A percentile compares a stretch with the other conserved stretches of the same genome.
Evolutionary conservation across 35 echinoderm and acorn worm species (phyloP).

Genomic region (Apostichopus parvimensis): DNA sequence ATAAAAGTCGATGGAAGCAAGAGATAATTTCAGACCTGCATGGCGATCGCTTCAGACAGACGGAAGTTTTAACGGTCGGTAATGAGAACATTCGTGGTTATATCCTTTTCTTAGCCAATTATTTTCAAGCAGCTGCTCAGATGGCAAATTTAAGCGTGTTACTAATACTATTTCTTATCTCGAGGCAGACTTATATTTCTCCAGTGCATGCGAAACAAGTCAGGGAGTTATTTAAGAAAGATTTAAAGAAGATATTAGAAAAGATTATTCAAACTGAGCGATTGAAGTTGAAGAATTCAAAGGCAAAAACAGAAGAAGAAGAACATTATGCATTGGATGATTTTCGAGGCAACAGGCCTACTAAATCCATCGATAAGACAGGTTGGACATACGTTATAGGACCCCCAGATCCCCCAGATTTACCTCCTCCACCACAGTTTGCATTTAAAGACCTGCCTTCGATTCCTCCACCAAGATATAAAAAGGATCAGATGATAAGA

Average conservation of each 20-base stretch:
- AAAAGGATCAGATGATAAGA: neutral
- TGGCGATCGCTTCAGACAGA: too few species aligned
- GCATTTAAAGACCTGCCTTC: neutral
- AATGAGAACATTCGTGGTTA: too few species aligned
- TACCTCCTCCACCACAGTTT: neutral
- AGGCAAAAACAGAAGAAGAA: neutral
- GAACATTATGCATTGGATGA: neutral
- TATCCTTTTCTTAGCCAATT: too few species aligned
- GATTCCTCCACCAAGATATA: neutral
- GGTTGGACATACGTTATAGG: neutral
- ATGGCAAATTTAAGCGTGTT: conserved; percentile 39
- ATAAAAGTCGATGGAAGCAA: too few species aligned
- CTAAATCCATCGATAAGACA: neutral
- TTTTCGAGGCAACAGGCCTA: neutral
- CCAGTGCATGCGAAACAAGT: conserved; percentile 21
- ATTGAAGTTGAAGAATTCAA: neutral
- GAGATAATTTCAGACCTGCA: too few species aligned
- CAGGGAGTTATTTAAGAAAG: conserved; percentile 19
- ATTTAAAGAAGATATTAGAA: conserved; percentile 8
- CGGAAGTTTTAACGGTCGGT: too few species aligned
- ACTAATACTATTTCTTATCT: conserved; percentile 16
- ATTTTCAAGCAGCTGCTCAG: neutral
- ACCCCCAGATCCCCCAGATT: neutral
- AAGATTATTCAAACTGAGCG: conserved; percentile 25
- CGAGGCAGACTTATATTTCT: conserved; percentile 11